phyloP scores from a whole-genome alignment of 1,140 invertebrate genomes.

The Panonychus citri region DNA sequence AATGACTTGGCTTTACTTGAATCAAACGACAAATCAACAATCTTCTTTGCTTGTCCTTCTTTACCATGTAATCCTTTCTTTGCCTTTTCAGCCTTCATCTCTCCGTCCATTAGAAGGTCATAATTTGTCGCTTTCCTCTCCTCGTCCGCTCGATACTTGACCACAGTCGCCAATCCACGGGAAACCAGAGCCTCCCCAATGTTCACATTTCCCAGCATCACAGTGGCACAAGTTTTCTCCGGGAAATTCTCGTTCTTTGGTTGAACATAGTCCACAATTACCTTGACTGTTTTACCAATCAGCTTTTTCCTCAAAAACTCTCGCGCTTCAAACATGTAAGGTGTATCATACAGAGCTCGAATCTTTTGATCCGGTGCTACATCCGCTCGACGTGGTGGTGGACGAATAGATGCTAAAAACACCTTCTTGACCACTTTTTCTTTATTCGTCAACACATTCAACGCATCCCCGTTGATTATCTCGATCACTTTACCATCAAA shows the following conservation, averaged over 20 bases:
- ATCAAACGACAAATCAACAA: slow-evolving; percentile 27
- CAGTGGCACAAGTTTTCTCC: slow-evolving; percentile 84
- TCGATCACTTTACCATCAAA: slow-evolving; percentile 69
- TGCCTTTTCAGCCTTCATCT: slow-evolving; percentile 69
- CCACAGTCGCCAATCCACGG: slow-evolving; percentile 74
- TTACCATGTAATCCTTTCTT: slow-evolving; percentile 61
- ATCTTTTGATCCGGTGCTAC: slow-evolving; percentile 22
- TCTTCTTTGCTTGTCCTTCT: slow-evolving; percentile 3
- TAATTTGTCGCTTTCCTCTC: slow-evolving; percentile 84
- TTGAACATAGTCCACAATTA: slow-evolving; percentile 86
- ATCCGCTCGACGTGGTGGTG: slow-evolving; percentile 30
- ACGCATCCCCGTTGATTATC: slow-evolving; percentile 74
- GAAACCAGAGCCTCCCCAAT: slow-evolving; percentile 76
- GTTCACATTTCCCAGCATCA: slow-evolving; percentile 39
- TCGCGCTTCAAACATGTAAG: slow-evolving; percentile 90
- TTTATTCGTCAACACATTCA: slow-evolving; percentile 48
- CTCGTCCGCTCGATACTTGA: slow-evolving; percentile 79
- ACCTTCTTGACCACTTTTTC: slow-evolving; percentile 67
- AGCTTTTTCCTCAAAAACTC: slow-evolving; percentile 90
- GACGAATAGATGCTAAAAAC: slow-evolving; percentile 77
- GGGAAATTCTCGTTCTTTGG: slow-evolving; percentile 73
- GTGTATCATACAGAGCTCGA: slow-evolving; percentile 82
- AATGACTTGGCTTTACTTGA: slow-evolving; percentile 68
- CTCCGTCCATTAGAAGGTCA: slow-evolving; percentile 75
- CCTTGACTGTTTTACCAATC: slow-evolving; percentile 76